Percentiles rank a stretch among this genome's conserved stretches.
These are phyloP conservation scores for Maconellicoccus hirsutus DNA, from an alignment of 1,140 invertebrate species.

Conservation along the genomic window DNA sequence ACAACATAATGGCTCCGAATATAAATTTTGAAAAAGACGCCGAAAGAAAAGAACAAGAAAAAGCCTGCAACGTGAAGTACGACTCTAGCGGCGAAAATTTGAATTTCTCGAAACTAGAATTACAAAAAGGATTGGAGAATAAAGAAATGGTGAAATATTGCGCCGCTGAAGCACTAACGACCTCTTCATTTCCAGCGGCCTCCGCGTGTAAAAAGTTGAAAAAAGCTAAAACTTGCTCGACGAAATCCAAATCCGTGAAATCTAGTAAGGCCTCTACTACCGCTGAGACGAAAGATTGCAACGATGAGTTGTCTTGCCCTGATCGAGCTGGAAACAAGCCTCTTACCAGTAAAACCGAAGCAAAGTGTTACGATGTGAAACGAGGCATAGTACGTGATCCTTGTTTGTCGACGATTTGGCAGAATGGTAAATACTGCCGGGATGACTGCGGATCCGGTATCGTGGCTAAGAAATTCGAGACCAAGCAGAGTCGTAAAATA, in stretches of 20 bases:
- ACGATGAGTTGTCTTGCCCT: neutral
- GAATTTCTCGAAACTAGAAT: neutral
- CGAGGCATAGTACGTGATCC: neutral
- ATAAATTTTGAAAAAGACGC: neutral
- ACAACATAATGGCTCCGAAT: no score
- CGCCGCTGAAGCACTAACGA: neutral
- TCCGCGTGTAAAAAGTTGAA: neutral
- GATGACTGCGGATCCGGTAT: slow-evolving; percentile 9
- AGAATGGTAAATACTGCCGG: neutral
- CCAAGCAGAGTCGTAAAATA: neutral
- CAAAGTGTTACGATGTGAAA: slow-evolving; percentile 4
- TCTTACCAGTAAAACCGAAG: neutral
- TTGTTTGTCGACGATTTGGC: neutral
- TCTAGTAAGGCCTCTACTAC: neutral
- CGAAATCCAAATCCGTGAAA: neutral
- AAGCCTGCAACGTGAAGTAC: neutral
- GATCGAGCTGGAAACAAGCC: neutral
- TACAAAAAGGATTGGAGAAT: neutral
- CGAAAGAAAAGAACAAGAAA: neutral
- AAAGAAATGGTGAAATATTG: neutral
- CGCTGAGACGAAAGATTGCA: neutral
- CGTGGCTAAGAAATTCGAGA: neutral
- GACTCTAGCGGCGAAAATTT: neutral
- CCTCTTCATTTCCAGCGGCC: neutral
- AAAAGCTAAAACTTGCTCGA: neutral